Base-by-base conservation (phyloP, 2,797 vertebrate genomes). In the Acanthis flammea region DNA sequence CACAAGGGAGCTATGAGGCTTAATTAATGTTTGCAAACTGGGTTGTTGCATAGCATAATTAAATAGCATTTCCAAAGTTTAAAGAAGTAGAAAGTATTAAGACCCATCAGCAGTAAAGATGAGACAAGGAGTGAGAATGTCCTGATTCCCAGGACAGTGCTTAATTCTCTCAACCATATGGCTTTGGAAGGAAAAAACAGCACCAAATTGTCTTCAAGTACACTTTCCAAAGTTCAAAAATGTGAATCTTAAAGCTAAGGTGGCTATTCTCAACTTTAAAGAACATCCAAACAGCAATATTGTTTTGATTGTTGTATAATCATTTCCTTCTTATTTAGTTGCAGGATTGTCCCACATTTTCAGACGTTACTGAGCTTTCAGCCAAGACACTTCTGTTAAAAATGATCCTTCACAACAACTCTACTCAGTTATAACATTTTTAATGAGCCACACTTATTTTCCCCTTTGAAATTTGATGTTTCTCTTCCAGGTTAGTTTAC, bases 21-120 rank as follows among this genome's bases (percentile, higher is more conserved):
- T 97, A 97, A 96, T 96, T 97, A 95, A 95, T 96, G 94, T 97
- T 96, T 97, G 90, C 86, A 96, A 94, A 96, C 90, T 88, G 80
- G 72, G 87, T 92, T 95, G 92, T 96, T 96, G 95, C 80, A 90
- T 93, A 79, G 94, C 94, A 96, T 96, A 96, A 97, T 96, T 95
- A 96, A 95, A 96, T 94, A 91, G 90, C 72, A 66, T 91, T 97
- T 95, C 88, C 88, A 91, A 97, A 97, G 92, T 86, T 95, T 96
- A 93, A 92, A 91, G 84, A 92, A 97, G 82, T 92, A 90, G 88
- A 83, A 95, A 91, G 85, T 94, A 93, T 94, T 96, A 94, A 95
- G 93, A 83, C 66, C 65, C 82, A 91, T 94, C 96, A 92, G 74
- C 89, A 91, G 75, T 82, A 88, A 87, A 95, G 81, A 86, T 74